Conservation (phyloP, 2,888 invertebrate genomes). For the Conistra vaccinii region DNA sequence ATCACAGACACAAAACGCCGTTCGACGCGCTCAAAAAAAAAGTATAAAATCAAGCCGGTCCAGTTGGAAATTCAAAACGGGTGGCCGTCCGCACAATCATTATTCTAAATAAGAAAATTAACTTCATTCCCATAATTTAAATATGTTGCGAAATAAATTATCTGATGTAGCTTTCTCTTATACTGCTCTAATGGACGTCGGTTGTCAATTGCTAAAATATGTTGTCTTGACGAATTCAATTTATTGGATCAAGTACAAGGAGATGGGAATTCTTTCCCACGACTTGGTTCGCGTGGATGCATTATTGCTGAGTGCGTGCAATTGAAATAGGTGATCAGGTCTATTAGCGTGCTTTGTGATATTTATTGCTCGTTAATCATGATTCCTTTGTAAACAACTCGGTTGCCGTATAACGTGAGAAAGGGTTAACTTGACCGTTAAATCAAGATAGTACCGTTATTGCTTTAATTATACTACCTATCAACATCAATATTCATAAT, state of each 20-base stretch:
- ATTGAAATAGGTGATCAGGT: conserved; percentile 68
- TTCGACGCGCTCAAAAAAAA: conserved; percentile 82
- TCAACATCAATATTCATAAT: conserved; percentile 32
- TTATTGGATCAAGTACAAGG: conserved; percentile 78
- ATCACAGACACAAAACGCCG: conserved; percentile 87
- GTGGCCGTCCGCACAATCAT: conserved; percentile 87
- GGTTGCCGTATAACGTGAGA: conserved; percentile 35
- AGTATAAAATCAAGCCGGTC: conserved; percentile 78
- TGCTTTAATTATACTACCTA: conserved; percentile 29
- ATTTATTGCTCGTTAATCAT: conserved; percentile 58
- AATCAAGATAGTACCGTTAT: conserved; percentile 28
- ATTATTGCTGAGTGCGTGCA: conserved; percentile 68
- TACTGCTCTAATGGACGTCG: conserved; percentile 80
- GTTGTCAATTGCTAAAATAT: conserved; percentile 84
- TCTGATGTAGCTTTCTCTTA: conserved; percentile 70
- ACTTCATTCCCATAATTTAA: conserved; percentile 90
- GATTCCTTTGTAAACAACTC: conserved; percentile 45
- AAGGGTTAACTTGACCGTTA: conserved; percentile 51
- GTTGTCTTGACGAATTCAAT: conserved; percentile 85
- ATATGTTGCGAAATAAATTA: conserved; percentile 77
- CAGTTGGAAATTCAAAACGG: conserved; percentile 86
- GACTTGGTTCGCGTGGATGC: conserved; percentile 68
- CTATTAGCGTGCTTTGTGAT: conserved; percentile 63
- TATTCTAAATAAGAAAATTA: conserved; percentile 90
- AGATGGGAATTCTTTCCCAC: conserved; percentile 81